Conservation (phyloP, 1,140 invertebrate species). For the Trachymyrmex septentrionalis region DNA sequence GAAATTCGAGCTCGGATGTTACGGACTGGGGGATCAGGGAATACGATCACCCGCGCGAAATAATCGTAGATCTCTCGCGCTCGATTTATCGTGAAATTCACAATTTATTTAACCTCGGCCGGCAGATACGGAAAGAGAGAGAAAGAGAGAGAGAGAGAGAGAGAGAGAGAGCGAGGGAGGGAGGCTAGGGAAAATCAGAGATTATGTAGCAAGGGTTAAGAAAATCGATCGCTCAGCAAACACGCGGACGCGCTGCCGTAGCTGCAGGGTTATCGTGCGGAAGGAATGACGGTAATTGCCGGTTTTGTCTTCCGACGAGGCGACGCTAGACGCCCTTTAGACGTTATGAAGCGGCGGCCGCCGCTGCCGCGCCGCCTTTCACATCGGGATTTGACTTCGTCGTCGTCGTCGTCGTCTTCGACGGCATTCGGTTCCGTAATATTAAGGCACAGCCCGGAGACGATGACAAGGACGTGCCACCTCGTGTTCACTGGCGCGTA, state of each 20-base stretch:
- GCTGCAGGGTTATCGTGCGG: slow-evolving; percentile 63
- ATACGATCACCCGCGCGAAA: slow-evolving; percentile 61
- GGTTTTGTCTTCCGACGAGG: slow-evolving; percentile 65
- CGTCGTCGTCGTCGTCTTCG: slow-evolving; percentile 41
- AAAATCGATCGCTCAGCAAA: slow-evolving; percentile 66
- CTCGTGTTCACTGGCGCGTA: slow-evolving; percentile 59
- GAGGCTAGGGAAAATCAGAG: slow-evolving; percentile 37
- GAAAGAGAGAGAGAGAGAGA: background rate
- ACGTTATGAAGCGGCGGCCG: slow-evolving; percentile 61
- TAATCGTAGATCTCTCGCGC: slow-evolving; percentile 63
- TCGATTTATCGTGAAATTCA: slow-evolving; percentile 66
- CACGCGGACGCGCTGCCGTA: slow-evolving; percentile 50
- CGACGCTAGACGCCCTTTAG: slow-evolving; percentile 55
- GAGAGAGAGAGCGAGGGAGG: background rate
- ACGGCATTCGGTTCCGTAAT: slow-evolving; percentile 58
- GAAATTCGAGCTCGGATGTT: slow-evolving; percentile 47
- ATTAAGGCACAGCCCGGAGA: slow-evolving; percentile 51
- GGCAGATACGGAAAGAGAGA: background rate
- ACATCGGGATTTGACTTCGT: slow-evolving; percentile 60
- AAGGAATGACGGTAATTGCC: slow-evolving; percentile 66
- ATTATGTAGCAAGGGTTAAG: slow-evolving; percentile 61
- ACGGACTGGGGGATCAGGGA: slow-evolving; percentile 36
- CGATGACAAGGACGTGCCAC: slow-evolving; percentile 58
- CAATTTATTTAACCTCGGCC: slow-evolving; percentile 55
- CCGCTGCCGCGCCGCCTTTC: slow-evolving; percentile 36